Evolutionary conservation across 1,140 invertebrate genomes (phyloP), one percentile per base, ranked within the genome.

Genomic region (Leguminivora glycinivorella): DNA sequence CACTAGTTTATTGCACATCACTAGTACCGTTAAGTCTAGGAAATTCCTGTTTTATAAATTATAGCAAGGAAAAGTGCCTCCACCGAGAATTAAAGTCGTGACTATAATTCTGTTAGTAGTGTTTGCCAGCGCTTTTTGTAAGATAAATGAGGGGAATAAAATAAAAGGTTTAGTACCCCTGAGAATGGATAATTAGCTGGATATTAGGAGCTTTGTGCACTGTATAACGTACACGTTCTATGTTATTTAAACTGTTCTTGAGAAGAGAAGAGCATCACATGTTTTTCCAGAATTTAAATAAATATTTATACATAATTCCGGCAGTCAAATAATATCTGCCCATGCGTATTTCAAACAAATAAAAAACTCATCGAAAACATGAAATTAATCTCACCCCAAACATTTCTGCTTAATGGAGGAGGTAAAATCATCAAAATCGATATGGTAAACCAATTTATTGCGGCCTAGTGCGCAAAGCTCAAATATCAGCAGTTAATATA

Each of bases 11-110:
- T n/a, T 17, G 40, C 9, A 52, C 47, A 52, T 52, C 47, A 52
- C 47, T 52, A 52, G 47, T 52, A 52, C 14, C 47, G 17, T 22
- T 6, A 17, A 0, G 17, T 52, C 19, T 52, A 52, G 47, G 47
- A 52, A 52, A 52, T 52, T 52, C 47, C 47, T 22, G 47, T 52
- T 52, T 52, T 52, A 52, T 52, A 52, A 52, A 22, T 52, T 52
- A 52, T 19, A 52, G 47, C 47, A 52, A 52, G 47, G 47, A 52
- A 52, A 22, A 52, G 47, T 52, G 47, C 47, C 22, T 52, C 47
- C 47, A 52, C 47, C 6, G 47, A 52, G 47, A 52, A 52, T 52
- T 52, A 52, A 22, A 52, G 47, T 52, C 47, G 47, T 52, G 47
- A 52, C 47, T 52, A 52, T 52, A 52, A 52, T 52, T 52, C 5